Evolutionary conservation across 2,797 vertebrate species (phyloP).

Genomic region (Sebastes kiyomatsui): DNA sequence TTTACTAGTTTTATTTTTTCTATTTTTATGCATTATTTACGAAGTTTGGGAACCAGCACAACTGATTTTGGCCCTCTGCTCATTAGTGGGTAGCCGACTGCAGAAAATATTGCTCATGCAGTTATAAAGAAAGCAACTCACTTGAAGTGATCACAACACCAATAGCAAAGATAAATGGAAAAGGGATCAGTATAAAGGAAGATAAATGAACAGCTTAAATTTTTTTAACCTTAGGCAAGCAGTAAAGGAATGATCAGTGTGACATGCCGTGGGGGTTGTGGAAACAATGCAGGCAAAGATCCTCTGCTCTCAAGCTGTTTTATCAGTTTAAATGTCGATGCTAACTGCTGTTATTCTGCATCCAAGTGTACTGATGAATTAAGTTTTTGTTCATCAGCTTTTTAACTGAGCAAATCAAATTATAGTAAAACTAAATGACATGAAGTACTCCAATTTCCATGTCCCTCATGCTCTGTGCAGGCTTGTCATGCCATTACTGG

Average conservation of each 20-base stretch:
- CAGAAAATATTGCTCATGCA: slow-evolving; percentile 11
- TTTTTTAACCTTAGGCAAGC: slow-evolving; percentile 23
- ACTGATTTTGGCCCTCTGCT: slow-evolving; percentile 19
- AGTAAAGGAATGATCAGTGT: neutral
- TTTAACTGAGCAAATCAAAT: neutral
- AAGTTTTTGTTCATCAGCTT: neutral
- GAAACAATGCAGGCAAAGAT: neutral
- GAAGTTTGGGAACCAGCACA: neutral
- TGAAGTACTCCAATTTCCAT: neutral
- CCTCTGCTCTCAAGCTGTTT: neutral
- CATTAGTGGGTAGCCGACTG: slow-evolving; percentile 2
- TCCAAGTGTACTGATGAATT: neutral
- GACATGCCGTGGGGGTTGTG: neutral
- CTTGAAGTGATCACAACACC: slow-evolving; percentile 21
- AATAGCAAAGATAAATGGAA: slow-evolving; percentile 50
- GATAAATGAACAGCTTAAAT: slow-evolving; percentile 43
- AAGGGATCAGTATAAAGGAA: slow-evolving; percentile 35
- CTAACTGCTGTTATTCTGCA: neutral
- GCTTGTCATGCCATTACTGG: neutral
- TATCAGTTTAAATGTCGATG: neutral
- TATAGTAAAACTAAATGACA: neutral
- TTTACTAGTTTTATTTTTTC: slow-evolving; percentile 1
- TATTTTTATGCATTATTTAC: slow-evolving; percentile 46
- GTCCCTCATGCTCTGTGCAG: neutral
- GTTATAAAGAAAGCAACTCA: slow-evolving; percentile 22